Percentiles rank a stretch among this genome's conserved stretches.
These are phyloP conservation scores for Papilio demoleus DNA, from an alignment of 2,888 invertebrate species.

Conservation along the genomic window DNA sequence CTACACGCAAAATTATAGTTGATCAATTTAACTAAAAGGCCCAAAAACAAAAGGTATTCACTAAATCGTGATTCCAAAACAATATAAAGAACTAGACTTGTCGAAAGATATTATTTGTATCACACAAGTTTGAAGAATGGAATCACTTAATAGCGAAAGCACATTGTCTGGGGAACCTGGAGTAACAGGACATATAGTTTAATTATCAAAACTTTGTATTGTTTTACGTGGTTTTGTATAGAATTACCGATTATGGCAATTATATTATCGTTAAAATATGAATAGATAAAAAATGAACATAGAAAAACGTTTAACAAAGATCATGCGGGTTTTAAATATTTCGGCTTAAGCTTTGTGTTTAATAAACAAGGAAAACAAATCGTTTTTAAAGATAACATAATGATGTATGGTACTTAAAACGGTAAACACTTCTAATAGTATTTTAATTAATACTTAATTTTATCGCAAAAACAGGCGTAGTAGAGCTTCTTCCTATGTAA, in stretches of 20 bases:
- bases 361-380: slow-evolving; percentile 38
- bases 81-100: no score
- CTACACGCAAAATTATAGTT: no score
- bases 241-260: neutral
- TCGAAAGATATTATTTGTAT: no score
- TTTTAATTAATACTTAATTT: slow-evolving; percentile 34
- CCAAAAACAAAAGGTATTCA: no score
- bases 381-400: slow-evolving; percentile 16
- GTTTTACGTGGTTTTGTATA: neutral
- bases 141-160: no score
- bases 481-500: slow-evolving; percentile 8
- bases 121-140: no score
- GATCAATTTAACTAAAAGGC: no score
- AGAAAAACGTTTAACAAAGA: slow-evolving; percentile 13
- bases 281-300: slow-evolving; percentile 20
- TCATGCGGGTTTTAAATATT: slow-evolving; percentile 24
- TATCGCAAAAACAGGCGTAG: slow-evolving; percentile 23
- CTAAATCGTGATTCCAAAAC: no score
- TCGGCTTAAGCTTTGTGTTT: slow-evolving; percentile 15
- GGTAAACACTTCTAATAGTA: slow-evolving; percentile 16
- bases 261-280: slow-evolving; percentile 8
- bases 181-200: no score
- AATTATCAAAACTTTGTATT: no score
- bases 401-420: slow-evolving; percentile 14
- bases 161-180: no score